These are phyloP conservation scores for Rhagologus leucostigma DNA, from an alignment of 2,113 vertebrate species.

Conservation along the genomic window DNA sequence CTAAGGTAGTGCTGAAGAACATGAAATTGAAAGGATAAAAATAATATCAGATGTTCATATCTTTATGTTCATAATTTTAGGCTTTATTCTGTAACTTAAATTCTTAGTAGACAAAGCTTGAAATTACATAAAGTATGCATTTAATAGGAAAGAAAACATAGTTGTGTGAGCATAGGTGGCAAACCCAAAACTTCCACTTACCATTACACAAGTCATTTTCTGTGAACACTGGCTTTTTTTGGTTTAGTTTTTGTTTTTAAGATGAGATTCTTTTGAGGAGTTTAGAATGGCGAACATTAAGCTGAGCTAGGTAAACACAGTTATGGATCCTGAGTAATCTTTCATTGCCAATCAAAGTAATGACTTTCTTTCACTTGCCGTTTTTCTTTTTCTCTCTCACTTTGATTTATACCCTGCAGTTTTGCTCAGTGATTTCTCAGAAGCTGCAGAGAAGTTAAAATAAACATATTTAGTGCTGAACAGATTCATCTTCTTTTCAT, in stretches of 20 bases:
- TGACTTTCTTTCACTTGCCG: background rate
- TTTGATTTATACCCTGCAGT: conserved; percentile 61
- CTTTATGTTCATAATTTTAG: background rate
- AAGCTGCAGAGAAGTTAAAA: conserved; percentile 45
- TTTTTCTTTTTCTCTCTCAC: conserved; percentile 37
- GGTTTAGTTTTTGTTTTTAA: background rate
- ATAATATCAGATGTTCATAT: background rate
- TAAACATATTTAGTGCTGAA: conserved; percentile 40
- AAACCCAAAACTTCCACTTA: background rate
- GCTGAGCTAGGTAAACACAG: conserved; percentile 12
- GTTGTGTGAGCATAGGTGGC: background rate
- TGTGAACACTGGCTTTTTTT: background rate
- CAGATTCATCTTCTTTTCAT: conserved; percentile 46
- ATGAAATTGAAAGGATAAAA: background rate
- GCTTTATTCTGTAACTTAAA: background rate
- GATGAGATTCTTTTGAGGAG: background rate
- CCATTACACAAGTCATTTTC: background rate
- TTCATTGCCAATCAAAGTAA: conserved; percentile 54
- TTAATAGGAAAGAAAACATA: background rate
- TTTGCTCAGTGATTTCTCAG: conserved; percentile 51
- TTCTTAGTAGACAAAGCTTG: background rate
- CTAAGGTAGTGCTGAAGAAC: background rate
- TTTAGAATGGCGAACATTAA: conserved; percentile 10
- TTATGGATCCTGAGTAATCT: conserved; percentile 28
- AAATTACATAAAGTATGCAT: background rate